Evolutionary conservation across 2,797 vertebrate genomes (phyloP).

Genomic region (Odontamblyopus rebecca): DNA sequence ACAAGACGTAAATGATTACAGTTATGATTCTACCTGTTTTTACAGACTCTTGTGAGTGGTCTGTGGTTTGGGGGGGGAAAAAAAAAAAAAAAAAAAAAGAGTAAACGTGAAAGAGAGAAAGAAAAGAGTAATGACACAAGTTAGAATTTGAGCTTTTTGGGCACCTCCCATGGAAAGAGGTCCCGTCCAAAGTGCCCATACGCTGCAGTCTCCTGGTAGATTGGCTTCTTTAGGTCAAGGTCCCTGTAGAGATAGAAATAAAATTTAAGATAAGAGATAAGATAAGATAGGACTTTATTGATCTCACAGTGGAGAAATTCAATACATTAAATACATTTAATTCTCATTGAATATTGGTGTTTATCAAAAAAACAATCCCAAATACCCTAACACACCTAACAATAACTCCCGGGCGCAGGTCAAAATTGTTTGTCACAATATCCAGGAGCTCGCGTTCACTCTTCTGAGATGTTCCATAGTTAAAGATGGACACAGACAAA

Average conservation of each 20-base stretch:
- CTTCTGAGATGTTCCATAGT: slow-evolving; percentile 92
- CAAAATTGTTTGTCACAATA: slow-evolving; percentile 93
- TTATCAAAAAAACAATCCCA: not conserved
- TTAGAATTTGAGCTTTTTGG: slow-evolving; percentile 90
- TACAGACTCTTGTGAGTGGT: slow-evolving; percentile 9
- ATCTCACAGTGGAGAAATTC: no score
- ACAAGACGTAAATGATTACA: slow-evolving; percentile 2
- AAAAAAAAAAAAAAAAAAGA: not conserved
- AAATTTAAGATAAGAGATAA: not conserved
- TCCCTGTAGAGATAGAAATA: slow-evolving; percentile 80
- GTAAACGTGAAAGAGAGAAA: slow-evolving; percentile 13
- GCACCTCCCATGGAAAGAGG: slow-evolving; percentile 91
- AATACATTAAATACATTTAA: no score
- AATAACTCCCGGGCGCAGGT: slow-evolving; percentile 93
- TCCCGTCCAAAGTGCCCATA: slow-evolving; percentile 96
- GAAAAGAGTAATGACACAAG: slow-evolving; percentile 51
- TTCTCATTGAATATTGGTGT: no score
- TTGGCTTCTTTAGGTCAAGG: slow-evolving; percentile 94
- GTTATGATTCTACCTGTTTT: not conserved
- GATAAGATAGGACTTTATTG: no score
- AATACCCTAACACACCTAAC: slow-evolving; percentile 83
- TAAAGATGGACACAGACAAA: slow-evolving; percentile 94
- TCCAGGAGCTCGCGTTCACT: slow-evolving; percentile 90
- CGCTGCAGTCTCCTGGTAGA: slow-evolving; percentile 93
- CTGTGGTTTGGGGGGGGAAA: not conserved